Percentiles rank a stretch among this genome's conserved stretches.
phyloP scores from a whole-genome alignment of 2,797 vertebrate genomes.

The Megaceryle alcyon region DNA sequence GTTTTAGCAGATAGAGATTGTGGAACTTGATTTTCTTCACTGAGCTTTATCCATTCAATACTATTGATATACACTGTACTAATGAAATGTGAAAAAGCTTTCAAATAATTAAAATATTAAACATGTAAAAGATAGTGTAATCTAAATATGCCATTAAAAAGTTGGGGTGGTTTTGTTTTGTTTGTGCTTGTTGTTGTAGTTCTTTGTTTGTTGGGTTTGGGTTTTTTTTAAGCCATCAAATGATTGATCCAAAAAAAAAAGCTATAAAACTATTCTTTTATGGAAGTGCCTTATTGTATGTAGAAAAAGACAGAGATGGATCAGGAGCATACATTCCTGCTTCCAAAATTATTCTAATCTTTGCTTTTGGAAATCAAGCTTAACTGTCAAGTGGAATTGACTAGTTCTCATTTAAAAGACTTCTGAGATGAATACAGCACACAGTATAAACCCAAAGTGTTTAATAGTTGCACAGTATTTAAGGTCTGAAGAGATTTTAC shows the following conservation, averaged over 20 bases:
- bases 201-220: neutral
- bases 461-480: neutral
- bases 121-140: neutral
- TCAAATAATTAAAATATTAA: neutral
- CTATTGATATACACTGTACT: neutral
- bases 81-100: neutral
- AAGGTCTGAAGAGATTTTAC: neutral
- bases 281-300: neutral
- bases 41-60: neutral
- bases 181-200: neutral
- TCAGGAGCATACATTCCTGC: rapidly evolving
- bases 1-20: neutral
- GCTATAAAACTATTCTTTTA: neutral
- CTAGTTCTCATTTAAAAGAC: neutral
- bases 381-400: neutral
- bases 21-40: neutral
- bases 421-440: neutral
- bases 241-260: neutral
- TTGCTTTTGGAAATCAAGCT: neutral
- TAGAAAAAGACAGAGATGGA: rapidly evolving
- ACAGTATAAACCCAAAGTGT: neutral
- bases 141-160: neutral
- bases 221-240: neutral
- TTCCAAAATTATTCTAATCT: neutral
- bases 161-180: neutral